Base-by-base conservation (phyloP, 2,888 invertebrate species). In the Chrysomela aeneicollis region DNA sequence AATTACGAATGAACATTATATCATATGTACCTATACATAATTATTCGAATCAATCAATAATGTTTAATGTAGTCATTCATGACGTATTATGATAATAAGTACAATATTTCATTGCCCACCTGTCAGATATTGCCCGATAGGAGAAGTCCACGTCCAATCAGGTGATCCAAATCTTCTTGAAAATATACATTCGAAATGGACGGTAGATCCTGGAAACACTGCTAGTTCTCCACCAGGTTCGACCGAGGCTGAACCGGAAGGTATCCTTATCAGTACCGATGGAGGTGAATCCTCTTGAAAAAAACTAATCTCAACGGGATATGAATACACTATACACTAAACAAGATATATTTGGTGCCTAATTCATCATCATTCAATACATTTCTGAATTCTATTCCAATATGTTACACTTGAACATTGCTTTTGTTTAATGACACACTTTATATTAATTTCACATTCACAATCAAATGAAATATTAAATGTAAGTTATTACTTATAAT, bases 61-160 rank as follows among this genome's bases (percentile, higher is more conserved):
- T n/a, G n/a, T n/a, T n/a, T n/a, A n/a, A n/a, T n/a, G n/a, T n/a
- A n/a, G n/a, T n/a, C n/a, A n/a, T 26, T 26, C 4, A 26, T 26
- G 26, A 26, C 26, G 26, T 6, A 26, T 10, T 9, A 47, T 2
- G 9, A 1, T 1, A 9, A 15, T 18, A 18, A 9, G 9, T 59
- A 17, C 12, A 47, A n/a, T 22, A 51, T 12, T 17, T 2, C 21
- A 15, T 53, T 22, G 18, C 35, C 50, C 78, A 93, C 93, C 93
- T 73, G 92, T 91, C 54, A 87, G 87, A 82, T 93, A 93, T 79
- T 91, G 90, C 71, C 92, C 90, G 77, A 89, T 87, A 63, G 90
- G 89, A 61, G 93, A 90, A 0, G 93, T 93, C 93, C 94, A 95
- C 55, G 90, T 91, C 95, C 95, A 95, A 76, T 92, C 92, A 0